phyloP scores from a whole-genome alignment of 2,113 vertebrate species.

The Leiothrix lutea region DNA sequence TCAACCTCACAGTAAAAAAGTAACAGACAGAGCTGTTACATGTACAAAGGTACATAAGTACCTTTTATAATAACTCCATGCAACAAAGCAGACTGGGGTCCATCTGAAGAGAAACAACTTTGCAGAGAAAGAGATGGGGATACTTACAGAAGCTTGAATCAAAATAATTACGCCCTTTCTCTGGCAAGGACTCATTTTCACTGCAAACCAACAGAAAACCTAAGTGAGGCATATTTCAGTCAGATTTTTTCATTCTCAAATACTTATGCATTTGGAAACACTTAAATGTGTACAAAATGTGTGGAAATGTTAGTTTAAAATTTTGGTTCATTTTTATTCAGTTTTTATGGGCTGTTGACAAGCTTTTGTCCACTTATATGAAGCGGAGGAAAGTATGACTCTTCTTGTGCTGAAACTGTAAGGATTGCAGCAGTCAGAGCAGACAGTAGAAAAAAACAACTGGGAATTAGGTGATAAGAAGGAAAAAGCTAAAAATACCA shows the following conservation, averaged over 20 bases:
- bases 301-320: neutral
- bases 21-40: neutral
- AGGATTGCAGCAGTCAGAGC: neutral
- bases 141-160: neutral
- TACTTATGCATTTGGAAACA: neutral
- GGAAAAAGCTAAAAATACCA: neutral
- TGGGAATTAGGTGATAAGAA: neutral
- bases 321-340: neutral
- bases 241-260: neutral
- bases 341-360: neutral
- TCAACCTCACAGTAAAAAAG: neutral
- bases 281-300: neutral
- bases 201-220: neutral
- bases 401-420: neutral
- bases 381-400: neutral
- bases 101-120: neutral
- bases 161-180: neutral
- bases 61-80: neutral
- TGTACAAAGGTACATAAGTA: neutral
- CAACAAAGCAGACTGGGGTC: neutral
- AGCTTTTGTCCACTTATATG: neutral
- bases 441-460: neutral
- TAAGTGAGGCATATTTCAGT: neutral
- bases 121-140: neutral
- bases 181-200: neutral